Evolutionary conservation across 2,113 vertebrate species (phyloP).

Genomic region (Todiramphus saurophagus): DNA sequence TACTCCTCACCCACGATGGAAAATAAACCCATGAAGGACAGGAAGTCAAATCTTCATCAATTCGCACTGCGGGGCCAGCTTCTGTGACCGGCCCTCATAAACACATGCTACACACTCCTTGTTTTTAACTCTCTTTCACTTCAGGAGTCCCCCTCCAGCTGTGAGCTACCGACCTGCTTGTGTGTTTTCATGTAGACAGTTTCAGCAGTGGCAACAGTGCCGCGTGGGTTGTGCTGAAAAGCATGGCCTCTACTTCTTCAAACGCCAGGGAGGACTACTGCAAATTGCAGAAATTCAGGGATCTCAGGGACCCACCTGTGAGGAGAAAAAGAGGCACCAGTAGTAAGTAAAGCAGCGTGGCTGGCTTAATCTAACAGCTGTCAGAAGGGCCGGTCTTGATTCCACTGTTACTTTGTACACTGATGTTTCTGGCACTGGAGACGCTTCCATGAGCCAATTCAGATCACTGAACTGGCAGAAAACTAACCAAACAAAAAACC

Average conservation of each 20-base stretch:
- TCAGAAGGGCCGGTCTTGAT: neutral
- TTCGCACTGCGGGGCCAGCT: neutral
- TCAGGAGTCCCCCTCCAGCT: neutral
- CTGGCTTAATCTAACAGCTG: neutral
- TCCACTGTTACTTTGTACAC: neutral
- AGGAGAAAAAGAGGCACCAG: neutral
- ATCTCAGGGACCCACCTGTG: neutral
- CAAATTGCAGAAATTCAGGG: neutral
- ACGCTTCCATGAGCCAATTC: neutral
- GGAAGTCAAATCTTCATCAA: neutral
- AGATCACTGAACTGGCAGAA: neutral
- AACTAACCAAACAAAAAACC: neutral
- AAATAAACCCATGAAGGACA: neutral
- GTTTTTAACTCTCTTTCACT: neutral
- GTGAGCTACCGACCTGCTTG: neutral
- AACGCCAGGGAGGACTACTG: neutral
- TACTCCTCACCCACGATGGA: neutral
- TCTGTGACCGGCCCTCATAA: neutral
- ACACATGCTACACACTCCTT: neutral
- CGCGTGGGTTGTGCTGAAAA: accelerated
- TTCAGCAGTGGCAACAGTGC: neutral
- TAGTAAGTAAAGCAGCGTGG: neutral
- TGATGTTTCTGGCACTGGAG: neutral
- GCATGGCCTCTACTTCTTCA: neutral
- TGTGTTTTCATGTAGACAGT: neutral